phyloP scores from a whole-genome alignment of 2,113 vertebrate species.

The Chaenogobius annularis region DNA sequence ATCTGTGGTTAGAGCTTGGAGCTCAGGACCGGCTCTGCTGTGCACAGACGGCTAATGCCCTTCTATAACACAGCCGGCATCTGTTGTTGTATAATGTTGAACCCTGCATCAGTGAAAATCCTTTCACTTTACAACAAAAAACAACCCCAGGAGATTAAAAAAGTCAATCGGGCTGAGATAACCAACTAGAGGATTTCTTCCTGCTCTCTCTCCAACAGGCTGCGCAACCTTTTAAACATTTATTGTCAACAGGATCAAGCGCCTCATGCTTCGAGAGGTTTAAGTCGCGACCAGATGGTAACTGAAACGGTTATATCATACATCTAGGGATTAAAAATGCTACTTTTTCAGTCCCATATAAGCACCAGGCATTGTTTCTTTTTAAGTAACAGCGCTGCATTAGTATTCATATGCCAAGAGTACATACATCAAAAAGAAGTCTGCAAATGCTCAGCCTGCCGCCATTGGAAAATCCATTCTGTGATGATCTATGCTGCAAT shows the following conservation, averaged over 20 bases:
- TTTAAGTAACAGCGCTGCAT: constrained; percentile 26
- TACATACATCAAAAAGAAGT: background rate
- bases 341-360: constrained; percentile 27
- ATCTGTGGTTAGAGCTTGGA: background rate
- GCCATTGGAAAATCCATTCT: background rate
- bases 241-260: constrained; percentile 61
- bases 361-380: constrained; percentile 19
- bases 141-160: constrained; percentile 59
- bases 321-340: constrained; percentile 60
- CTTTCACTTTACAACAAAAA: constrained; percentile 45
- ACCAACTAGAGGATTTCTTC: constrained; percentile 65
- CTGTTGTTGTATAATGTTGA: constrained; percentile 42
- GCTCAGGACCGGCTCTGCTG: background rate
- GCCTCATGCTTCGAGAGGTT: constrained; percentile 53
- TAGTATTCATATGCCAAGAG: constrained; percentile 10
- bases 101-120: constrained; percentile 53
- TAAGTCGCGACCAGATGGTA: constrained; percentile 65
- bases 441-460: background rate
- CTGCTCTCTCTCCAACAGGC: constrained; percentile 31
- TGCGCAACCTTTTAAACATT: constrained; percentile 61
- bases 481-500: background rate
- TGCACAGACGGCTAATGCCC: constrained; percentile 25
- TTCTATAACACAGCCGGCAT: constrained; percentile 32
- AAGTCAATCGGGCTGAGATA: constrained; percentile 58
- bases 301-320: constrained; percentile 53